Conservation (phyloP, 2,888 invertebrate species). For the Leptopterna dolabrata region DNA sequence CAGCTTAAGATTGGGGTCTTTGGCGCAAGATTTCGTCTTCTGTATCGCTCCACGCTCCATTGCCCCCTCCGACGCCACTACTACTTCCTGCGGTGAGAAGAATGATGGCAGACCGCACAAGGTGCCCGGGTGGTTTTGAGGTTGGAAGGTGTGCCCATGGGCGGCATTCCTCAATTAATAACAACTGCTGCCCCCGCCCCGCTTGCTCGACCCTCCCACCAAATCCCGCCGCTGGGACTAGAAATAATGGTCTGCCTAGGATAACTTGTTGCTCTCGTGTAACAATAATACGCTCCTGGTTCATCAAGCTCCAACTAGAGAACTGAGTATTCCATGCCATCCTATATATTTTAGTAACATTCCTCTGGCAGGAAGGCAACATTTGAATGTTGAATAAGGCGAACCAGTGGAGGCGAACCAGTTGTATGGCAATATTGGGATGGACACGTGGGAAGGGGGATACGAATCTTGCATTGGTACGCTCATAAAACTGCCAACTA, state of each 20-base stretch:
- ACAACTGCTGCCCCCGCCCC: not conserved
- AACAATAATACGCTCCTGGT: no score
- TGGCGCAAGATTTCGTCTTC: not conserved
- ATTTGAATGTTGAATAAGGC: no score
- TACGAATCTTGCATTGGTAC: no score
- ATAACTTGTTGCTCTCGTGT: not conserved
- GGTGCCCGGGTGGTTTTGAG: not conserved
- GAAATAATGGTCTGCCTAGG: not conserved
- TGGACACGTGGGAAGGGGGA: no score
- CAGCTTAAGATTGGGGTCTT: no score
- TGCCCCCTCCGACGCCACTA: not conserved
- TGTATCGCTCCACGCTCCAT: not conserved
- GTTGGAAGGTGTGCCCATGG: not conserved
- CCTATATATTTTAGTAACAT: no score
- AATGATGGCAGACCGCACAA: not conserved
- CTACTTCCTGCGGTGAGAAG: constrained; percentile 3
- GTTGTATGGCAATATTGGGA: no score
- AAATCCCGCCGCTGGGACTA: not conserved
- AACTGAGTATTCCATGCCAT: no score
- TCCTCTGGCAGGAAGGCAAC: no score
- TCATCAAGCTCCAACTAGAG: no score
- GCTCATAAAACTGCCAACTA: no score
- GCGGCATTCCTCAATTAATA: constrained; percentile 3
- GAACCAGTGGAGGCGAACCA: no score
- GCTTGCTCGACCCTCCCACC: not conserved